Conservation (phyloP, 2,113 vertebrate genomes). For the Syngnathoides biaculeatus region DNA sequence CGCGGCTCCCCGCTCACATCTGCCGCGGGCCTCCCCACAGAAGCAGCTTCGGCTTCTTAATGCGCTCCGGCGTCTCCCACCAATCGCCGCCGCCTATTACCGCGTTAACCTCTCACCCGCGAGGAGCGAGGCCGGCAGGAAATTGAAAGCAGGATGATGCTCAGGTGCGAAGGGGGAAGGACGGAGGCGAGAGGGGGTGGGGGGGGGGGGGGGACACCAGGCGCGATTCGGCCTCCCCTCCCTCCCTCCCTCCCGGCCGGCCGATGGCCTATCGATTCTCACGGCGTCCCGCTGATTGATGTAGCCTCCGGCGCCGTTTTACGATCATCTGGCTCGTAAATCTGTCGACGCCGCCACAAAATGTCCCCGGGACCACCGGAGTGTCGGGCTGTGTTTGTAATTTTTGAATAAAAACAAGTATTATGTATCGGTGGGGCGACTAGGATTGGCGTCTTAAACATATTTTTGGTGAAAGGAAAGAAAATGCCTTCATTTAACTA, state of each 20-base stretch:
- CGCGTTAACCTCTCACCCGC: constrained; percentile 71
- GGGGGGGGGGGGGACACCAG: not conserved
- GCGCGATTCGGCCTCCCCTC: constrained; percentile 2
- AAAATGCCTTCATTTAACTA: too few relatives aligned
- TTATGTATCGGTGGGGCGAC: constrained; percentile 2
- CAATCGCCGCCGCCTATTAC: constrained; percentile 75
- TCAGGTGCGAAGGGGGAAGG: constrained; percentile 28
- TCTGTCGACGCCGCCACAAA: constrained; percentile 55
- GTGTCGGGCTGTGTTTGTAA: constrained; percentile 42
- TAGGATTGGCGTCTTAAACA: not conserved
- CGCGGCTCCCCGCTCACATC: constrained; percentile 66
- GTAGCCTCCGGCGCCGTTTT: constrained; percentile 31
- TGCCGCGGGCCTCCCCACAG: constrained; percentile 53
- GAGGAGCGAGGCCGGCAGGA: constrained; percentile 34
- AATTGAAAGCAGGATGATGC: constrained; percentile 63
- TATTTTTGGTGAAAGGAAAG: constrained; percentile 2
- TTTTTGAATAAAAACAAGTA: constrained; percentile 44
- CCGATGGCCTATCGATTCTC: constrained; percentile 22
- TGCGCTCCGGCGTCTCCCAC: constrained; percentile 59
- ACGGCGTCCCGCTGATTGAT: constrained; percentile 16
- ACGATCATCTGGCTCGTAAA: constrained; percentile 56
- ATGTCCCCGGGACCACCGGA: constrained; percentile 56
- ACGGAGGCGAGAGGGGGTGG: not conserved
- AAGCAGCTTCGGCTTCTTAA: constrained; percentile 62
- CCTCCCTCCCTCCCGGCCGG: too few relatives aligned